Evolutionary conservation across 2,888 invertebrate species (phyloP).

Genomic region (Mimachlamys varia): DNA sequence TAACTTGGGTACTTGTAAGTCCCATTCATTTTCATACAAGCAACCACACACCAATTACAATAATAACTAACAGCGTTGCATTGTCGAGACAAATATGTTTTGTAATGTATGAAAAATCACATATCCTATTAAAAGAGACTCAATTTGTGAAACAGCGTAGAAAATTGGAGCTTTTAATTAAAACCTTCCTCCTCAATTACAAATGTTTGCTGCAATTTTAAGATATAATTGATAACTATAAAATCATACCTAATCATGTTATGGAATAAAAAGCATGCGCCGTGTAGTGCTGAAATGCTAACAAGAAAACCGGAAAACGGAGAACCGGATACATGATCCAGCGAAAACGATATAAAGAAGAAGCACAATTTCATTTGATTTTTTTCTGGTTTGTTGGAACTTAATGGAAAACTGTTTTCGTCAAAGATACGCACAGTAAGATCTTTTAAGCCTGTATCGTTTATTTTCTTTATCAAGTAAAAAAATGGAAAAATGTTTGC

Average conservation of each 20-base stretch:
- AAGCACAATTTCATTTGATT: not conserved
- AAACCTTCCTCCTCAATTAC: constrained; percentile 9
- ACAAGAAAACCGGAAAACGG: constrained; percentile 15
- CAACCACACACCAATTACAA: not conserved
- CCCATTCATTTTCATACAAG: not conserved
- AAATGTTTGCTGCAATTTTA: constrained; percentile 3
- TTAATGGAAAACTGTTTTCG: not conserved
- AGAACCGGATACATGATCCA: not conserved
- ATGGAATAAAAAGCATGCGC: constrained; percentile 9
- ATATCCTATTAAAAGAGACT: not conserved
- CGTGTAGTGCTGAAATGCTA: constrained; percentile 5
- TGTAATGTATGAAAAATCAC: constrained; percentile 10
- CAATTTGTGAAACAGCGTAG: constrained; percentile 21
- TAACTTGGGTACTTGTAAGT: not conserved
- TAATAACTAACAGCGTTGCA: not conserved
- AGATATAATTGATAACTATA: constrained; percentile 29
- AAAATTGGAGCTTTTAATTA: constrained; percentile 23
- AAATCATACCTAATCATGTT: constrained; percentile 21
- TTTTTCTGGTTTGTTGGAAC: not conserved
- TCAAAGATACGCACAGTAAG: not conserved
- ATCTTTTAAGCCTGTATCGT: not conserved
- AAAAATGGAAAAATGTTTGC: not conserved
- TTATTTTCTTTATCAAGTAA: not conserved
- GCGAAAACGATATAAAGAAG: not conserved
- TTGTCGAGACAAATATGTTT: constrained; percentile 31